A percentile compares a stretch with the other conserved stretches of the same genome.
These are phyloP conservation scores for Sarcophaga carnaria DNA, from an alignment of 2,888 invertebrate genomes.

Conservation along the genomic window DNA sequence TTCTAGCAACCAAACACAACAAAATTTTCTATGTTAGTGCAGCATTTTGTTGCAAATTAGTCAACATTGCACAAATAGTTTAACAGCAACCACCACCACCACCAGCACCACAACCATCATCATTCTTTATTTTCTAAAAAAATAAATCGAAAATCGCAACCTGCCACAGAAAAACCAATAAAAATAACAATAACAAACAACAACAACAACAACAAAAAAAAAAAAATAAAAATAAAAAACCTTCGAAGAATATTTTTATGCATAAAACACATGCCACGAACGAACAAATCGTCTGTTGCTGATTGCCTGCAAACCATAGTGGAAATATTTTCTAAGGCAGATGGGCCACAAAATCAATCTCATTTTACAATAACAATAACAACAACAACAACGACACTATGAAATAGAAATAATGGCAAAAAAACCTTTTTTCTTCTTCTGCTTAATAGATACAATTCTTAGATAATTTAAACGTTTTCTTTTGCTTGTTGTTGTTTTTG, in stretches of 20 bases:
- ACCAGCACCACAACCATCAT: constrained; percentile 24
- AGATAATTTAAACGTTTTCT: constrained; percentile 52
- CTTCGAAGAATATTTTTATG: neutral
- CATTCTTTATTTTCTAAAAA: constrained; percentile 20
- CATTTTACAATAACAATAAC: constrained; percentile 46
- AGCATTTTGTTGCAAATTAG: constrained; percentile 53
- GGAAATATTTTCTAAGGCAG: constrained; percentile 16
- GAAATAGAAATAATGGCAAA: constrained; percentile 4
- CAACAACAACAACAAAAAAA: neutral
- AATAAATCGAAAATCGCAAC: constrained; percentile 25
- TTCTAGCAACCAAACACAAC: neutral
- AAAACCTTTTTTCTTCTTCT: constrained; percentile 20
- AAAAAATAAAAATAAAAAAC: neutral
- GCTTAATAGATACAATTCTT: constrained; percentile 61
- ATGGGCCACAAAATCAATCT: constrained; percentile 36
- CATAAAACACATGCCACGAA: neutral
- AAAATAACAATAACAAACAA: constrained; percentile 7
- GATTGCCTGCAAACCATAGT: constrained; percentile 11
- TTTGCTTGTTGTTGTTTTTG: neutral
- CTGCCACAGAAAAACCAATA: constrained; percentile 32
- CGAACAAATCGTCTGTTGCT: neutral
- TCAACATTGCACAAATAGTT: constrained; percentile 59
- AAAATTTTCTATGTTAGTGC: neutral
- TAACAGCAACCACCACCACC: constrained; percentile 1
- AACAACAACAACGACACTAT: too few relatives aligned